These are phyloP conservation scores for Psilanteris sp. DNA, from an alignment of 1,140 invertebrate species.

Conservation along the genomic window DNA sequence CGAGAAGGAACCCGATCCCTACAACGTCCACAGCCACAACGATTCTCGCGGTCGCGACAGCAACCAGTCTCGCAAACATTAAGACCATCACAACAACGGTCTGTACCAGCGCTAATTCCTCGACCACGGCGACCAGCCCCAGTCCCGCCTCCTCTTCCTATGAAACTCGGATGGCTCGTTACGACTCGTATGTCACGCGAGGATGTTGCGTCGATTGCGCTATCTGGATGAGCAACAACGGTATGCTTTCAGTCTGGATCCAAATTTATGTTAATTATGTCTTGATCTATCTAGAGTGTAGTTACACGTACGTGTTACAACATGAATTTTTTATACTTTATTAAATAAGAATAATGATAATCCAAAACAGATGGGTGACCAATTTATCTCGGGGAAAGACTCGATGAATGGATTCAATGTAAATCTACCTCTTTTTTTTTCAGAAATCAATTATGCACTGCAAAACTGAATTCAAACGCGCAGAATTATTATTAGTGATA, in stretches of 20 bases:
- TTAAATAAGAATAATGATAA: too few species aligned
- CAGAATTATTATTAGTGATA: too few species aligned
- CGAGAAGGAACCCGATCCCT: slow-evolving; percentile 71
- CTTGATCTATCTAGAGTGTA: too few species aligned
- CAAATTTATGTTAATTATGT: too few species aligned
- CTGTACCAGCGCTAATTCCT: slow-evolving; percentile 68
- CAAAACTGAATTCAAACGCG: too few species aligned
- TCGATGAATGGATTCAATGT: too few species aligned
- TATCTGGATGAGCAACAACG: slow-evolving; percentile 76
- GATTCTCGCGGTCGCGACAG: slow-evolving; percentile 60
- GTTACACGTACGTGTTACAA: too few species aligned
- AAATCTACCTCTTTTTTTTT: too few species aligned
- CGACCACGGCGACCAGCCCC: slow-evolving; percentile 70
- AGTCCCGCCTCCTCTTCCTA: slow-evolving; percentile 74
- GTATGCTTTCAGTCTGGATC: slow-evolving; percentile 63
- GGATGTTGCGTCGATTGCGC: slow-evolving; percentile 77
- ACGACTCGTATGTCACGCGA: slow-evolving; percentile 73
- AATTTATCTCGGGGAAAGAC: too few species aligned
- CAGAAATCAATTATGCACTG: too few species aligned
- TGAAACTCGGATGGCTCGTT: slow-evolving; percentile 69
- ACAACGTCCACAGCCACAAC: slow-evolving; percentile 56
- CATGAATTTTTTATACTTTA: too few species aligned
- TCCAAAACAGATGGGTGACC: too few species aligned
- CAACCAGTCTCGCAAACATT: slow-evolving; percentile 57
- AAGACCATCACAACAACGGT: slow-evolving; percentile 66